Evolutionary conservation across 2,888 invertebrate genomes (phyloP), one percentile per base, ranked within the genome.

Genomic region (Pocota personata): DNA sequence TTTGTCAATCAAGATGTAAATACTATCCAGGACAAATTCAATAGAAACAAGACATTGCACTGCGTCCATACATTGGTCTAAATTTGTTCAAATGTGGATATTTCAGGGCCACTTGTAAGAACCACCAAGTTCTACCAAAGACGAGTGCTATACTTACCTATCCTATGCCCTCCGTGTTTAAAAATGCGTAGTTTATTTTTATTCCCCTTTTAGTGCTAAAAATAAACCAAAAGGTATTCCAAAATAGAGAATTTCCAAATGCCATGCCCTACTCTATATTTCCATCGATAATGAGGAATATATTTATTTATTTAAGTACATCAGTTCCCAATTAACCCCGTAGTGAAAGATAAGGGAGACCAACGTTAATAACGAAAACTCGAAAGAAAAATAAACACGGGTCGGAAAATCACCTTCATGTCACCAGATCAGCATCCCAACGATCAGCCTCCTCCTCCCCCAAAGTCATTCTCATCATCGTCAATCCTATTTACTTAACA

Each of bases 381-480:
- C 27, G 1, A 48, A 40, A 58, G 14, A 55, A 57, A 76, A 76
- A 58, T 35, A 32, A 82, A 71, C 75, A 75, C 32, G 10, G n/a
- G 40, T 48, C 24, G 16, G 60, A 71, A 78, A 71, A 71, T 21
- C 71, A 78, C 55, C 71, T 46, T 62, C 55, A 62, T 72, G 46
- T 79, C 79, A 79, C 35, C 64, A 30, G 52, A 66, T 78, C 66
- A 67, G 50, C 67, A 67, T 43, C 66, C n/a, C 4, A 2, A 24
- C 4, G 2, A 32, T 1, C 43, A 14, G 10, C 60, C 16, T 6
- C 16, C 7, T 24, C 72, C 27, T 10, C 24, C 12, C 3, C 24
- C 24, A 24, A 24, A 24, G 24, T 24, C 24, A 24, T 24, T n/a
- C n/a, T 57, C 57, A 27, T 16, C 67, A 37, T 32, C n/a, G 40